Conservation (phyloP, 2,113 vertebrate species). For the Sebastes fasciatus region DNA sequence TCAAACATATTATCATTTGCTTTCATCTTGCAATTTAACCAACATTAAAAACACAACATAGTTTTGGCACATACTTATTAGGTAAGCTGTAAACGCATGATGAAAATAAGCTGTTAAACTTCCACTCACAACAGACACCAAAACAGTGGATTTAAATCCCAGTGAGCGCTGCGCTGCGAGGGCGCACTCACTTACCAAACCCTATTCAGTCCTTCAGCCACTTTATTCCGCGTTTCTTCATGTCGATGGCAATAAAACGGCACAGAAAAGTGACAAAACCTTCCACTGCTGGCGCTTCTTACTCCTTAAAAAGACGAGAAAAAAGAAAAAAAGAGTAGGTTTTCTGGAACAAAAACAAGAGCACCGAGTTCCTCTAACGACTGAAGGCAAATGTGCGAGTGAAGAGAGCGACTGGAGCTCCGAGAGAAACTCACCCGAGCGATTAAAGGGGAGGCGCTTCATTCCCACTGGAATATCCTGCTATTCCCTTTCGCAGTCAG, state of each 20-base stretch:
- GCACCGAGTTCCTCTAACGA: constrained; percentile 40
- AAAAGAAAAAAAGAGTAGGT: not conserved
- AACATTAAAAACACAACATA: not conserved
- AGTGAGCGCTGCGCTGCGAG: constrained; percentile 29
- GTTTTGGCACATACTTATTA: too few species aligned
- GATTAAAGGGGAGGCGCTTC: constrained; percentile 83
- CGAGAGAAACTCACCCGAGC: constrained; percentile 69
- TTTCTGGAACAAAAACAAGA: constrained; percentile 10
- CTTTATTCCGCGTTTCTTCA: constrained; percentile 71
- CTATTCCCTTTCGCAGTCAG: constrained; percentile 61
- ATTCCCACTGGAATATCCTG: constrained; percentile 66
- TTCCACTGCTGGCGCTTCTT: not conserved
- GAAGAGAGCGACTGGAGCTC: constrained; percentile 63
- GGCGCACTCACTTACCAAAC: constrained; percentile 57
- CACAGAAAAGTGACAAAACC: constrained; percentile 24
- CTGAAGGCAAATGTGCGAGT: constrained; percentile 62
- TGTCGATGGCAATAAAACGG: constrained; percentile 44
- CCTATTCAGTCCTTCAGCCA: constrained; percentile 68
- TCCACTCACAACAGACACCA: constrained; percentile 1
- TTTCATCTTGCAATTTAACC: not conserved
- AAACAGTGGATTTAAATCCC: constrained; percentile 16
- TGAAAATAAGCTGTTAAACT: not conserved
- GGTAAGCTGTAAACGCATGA: not conserved
- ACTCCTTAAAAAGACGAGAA: constrained; percentile 1
- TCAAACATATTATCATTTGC: too few species aligned